Evolutionary conservation across 2,888 invertebrate species (phyloP).

Genomic region (Andrena haemorrhoa): DNA sequence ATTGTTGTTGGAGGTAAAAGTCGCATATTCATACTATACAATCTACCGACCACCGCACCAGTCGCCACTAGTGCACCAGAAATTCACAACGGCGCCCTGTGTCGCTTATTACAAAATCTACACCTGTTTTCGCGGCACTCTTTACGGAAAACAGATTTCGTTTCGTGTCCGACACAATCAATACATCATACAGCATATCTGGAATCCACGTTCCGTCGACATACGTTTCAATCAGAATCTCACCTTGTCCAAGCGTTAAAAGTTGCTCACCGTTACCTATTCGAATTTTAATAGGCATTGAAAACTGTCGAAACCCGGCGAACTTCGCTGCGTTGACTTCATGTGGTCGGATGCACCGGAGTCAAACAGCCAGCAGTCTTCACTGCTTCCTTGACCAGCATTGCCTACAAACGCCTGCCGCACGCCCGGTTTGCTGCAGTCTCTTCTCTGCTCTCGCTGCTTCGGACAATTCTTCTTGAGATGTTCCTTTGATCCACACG

Average conservation of each 20-base stretch:
- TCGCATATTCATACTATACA: constrained; percentile 12
- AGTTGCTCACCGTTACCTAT: constrained; percentile 6
- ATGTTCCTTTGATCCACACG: background rate
- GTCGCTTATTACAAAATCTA: background rate
- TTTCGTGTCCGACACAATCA: background rate
- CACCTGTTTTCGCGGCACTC: background rate
- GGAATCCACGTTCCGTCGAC: background rate
- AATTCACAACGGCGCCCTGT: background rate
- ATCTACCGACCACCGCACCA: background rate
- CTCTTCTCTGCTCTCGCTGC: background rate
- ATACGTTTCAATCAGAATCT: constrained; percentile 4
- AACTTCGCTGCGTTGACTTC: background rate
- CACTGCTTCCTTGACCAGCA: background rate
- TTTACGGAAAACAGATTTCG: constrained; percentile 3
- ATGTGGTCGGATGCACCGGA: constrained; percentile 13
- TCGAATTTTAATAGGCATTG: background rate
- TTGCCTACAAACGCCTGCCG: background rate
- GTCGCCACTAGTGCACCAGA: no score
- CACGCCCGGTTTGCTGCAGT: background rate
- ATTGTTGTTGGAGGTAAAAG: background rate
- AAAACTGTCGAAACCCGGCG: background rate
- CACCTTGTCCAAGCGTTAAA: constrained; percentile 7
- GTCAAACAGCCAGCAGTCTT: constrained; percentile 4
- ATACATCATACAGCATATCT: constrained; percentile 1
- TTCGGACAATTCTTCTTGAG: background rate